Evolutionary conservation across 2,797 vertebrate genomes (phyloP).

Genomic region (Anguilla anguilla): DNA sequence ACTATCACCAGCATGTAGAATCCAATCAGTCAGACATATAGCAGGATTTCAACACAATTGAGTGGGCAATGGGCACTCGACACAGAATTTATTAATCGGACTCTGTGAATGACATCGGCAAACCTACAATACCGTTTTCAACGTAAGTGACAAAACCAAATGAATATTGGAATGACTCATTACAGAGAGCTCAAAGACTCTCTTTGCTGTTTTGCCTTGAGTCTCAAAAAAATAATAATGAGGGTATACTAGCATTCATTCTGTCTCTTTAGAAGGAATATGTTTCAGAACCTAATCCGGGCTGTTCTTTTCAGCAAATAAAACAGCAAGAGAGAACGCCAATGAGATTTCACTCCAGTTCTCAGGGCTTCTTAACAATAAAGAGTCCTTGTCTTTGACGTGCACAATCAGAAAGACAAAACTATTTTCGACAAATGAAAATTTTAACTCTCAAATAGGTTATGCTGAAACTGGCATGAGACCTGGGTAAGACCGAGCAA

Average conservation of each 20-base stretch:
- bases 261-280: not conserved
- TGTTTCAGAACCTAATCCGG: not conserved
- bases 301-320: not conserved
- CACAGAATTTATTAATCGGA: not conserved
- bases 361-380: not conserved
- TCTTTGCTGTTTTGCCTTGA: not conserved
- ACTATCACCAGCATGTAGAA: not conserved
- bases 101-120: not conserved
- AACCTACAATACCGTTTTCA: not conserved
- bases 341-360: not conserved
- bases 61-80: not conserved
- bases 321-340: not conserved
- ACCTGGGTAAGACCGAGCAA: too few species aligned
- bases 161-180: not conserved
- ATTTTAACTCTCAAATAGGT: not conserved
- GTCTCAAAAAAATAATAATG: not conserved
- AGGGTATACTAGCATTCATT: not conserved
- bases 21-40: not conserved
- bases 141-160: not conserved
- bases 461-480: not conserved
- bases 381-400: not conserved
- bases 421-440: not conserved
- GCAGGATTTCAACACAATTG: not conserved
- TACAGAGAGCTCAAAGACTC: not conserved
- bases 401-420: not conserved